These are phyloP conservation scores for Zygothrica quintamaculata DNA, from an alignment of 2,888 invertebrate genomes.

Conservation along the genomic window DNA sequence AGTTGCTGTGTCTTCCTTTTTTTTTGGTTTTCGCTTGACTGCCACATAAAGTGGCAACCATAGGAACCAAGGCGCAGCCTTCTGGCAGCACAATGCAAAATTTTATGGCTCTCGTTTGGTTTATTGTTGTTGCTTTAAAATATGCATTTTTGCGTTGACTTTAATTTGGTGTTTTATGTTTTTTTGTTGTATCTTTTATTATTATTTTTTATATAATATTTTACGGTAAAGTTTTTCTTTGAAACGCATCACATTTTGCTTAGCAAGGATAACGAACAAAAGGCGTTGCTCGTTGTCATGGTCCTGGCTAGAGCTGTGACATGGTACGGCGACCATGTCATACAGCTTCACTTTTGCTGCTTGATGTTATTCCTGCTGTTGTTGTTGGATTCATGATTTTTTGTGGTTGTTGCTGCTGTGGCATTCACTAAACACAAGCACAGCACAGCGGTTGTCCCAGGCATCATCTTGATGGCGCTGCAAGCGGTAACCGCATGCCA, in stretches of 20 bases:
- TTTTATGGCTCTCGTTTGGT: constrained; percentile 35
- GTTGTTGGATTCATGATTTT: constrained; percentile 14
- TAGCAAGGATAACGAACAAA: constrained; percentile 48
- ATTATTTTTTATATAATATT: constrained; percentile 17
- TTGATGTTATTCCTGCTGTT: constrained; percentile 19
- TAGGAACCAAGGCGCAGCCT: neutral
- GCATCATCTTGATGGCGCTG: constrained; percentile 15
- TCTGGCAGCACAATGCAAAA: constrained; percentile 34
- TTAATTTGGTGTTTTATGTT: constrained; percentile 32
- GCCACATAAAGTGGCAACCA: constrained; percentile 16
- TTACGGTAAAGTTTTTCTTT: constrained; percentile 38
- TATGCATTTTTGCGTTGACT: constrained; percentile 41
- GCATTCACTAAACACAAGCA: constrained; percentile 35
- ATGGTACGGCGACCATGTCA: constrained; percentile 59
- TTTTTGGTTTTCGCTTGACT: neutral
- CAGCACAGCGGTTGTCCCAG: constrained; percentile 30
- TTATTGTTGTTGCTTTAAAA: constrained; percentile 43
- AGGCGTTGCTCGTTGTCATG: constrained; percentile 45
- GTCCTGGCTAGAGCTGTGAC: constrained; percentile 41
- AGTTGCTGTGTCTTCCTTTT: no score
- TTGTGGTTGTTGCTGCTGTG: constrained; percentile 13
- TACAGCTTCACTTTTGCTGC: constrained; percentile 23
- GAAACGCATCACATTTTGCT: constrained; percentile 33
- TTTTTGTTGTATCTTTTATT: constrained; percentile 12
- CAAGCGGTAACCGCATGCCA: constrained; percentile 53